Conservation (phyloP, 2,797 vertebrate species). For the Myoxocephalus aenaeus region DNA sequence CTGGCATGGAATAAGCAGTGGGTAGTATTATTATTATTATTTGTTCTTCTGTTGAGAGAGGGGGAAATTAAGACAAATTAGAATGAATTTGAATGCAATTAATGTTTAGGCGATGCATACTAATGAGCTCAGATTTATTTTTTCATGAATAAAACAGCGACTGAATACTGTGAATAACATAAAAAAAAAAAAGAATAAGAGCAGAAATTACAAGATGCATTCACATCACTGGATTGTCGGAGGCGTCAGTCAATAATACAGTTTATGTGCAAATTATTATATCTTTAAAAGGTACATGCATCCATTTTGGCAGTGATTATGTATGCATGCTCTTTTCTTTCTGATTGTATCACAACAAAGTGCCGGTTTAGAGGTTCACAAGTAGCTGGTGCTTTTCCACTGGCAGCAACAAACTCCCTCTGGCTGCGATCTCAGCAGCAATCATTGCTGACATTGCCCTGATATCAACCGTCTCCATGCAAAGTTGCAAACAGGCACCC, state of each 20-base stretch:
- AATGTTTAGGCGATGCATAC: slow-evolving; percentile 75
- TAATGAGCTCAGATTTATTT: slow-evolving; percentile 53
- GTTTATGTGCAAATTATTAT: neutral
- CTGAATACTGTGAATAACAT: slow-evolving; percentile 62
- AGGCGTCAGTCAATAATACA: neutral
- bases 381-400: slow-evolving; percentile 8
- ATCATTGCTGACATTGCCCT: slow-evolving; percentile 16
- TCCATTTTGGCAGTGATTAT: neutral
- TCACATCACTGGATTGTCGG: slow-evolving; percentile 15
- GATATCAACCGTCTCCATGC: slow-evolving; percentile 14
- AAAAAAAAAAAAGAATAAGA: slow-evolving; percentile 55
- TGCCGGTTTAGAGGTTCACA: slow-evolving; percentile 7
- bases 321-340: neutral
- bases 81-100: slow-evolving; percentile 77
- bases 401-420: slow-evolving; percentile 27
- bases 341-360: slow-evolving; percentile 14
- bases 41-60: slow-evolving; percentile 47
- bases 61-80: slow-evolving; percentile 78
- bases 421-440: slow-evolving; percentile 1
- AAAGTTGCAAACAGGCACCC: slow-evolving; percentile 18
- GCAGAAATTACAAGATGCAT: neutral
- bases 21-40: slow-evolving; percentile 53
- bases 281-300: neutral
- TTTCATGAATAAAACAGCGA: slow-evolving; percentile 69
- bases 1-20: slow-evolving; percentile 62